Evolutionary conservation across 2,797 vertebrate genomes (phyloP).

Genomic region (Falco novaeseelandiae): DNA sequence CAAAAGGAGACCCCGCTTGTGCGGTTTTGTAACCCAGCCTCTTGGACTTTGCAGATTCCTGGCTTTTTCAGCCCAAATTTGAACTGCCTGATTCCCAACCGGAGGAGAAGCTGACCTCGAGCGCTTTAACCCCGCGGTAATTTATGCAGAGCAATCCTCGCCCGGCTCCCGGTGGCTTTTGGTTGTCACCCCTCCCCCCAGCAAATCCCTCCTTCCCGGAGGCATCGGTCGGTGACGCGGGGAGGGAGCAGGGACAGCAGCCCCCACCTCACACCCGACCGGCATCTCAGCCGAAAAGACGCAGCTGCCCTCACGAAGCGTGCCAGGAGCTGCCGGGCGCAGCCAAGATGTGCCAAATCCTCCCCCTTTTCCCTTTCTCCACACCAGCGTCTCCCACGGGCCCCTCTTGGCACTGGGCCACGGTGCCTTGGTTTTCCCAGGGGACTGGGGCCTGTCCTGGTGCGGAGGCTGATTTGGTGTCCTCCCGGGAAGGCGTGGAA

Average conservation of each 20-base stretch:
- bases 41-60: slow-evolving; percentile 28
- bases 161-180: background rate
- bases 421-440: background rate
- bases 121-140: slow-evolving; percentile 8
- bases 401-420: accelerated
- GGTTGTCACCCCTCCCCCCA: background rate
- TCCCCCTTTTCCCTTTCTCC: background rate
- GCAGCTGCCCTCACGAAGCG: background rate
- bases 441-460: background rate
- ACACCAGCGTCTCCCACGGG: accelerated
- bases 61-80: slow-evolving; percentile 37
- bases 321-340: background rate
- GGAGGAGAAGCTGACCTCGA: background rate
- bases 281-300: background rate
- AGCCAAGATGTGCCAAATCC: background rate
- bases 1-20: accelerated
- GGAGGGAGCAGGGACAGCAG: background rate
- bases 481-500: background rate
- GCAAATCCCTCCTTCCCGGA: background rate
- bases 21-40: accelerated
- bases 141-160: slow-evolving; percentile 33
- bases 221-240: accelerated
- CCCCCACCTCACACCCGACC: background rate
- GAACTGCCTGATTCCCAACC: background rate
- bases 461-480: background rate